Evolutionary conservation across 2,113 vertebrate genomes (phyloP).

Genomic region (Thunnus thynnus): DNA sequence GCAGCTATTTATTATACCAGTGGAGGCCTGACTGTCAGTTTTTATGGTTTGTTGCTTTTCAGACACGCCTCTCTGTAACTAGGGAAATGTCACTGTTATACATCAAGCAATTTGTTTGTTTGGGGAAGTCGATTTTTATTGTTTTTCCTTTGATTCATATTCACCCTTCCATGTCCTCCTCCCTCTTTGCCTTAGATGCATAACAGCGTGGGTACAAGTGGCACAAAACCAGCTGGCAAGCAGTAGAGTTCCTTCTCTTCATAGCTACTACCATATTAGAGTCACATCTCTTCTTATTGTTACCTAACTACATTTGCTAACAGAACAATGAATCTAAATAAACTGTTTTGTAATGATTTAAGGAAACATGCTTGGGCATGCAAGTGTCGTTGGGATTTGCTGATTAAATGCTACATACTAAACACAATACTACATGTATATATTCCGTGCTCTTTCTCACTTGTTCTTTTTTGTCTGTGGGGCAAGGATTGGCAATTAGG

Average conservation of each 20-base stretch:
- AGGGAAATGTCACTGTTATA: conserved; percentile 76
- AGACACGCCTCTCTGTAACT: conserved; percentile 70
- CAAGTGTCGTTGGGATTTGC: neutral
- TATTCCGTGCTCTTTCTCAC: neutral
- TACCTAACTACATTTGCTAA: neutral
- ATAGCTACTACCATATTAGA: neutral
- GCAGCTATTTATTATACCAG: conserved; percentile 68
- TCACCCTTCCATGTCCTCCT: conserved; percentile 38
- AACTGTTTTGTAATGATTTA: neutral
- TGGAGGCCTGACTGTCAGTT: conserved; percentile 61
- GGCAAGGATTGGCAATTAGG: too few relatives aligned
- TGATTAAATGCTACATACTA: neutral
- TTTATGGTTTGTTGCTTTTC: conserved; percentile 72
- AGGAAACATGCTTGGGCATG: neutral
- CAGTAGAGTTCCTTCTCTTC: neutral
- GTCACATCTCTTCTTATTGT: neutral
- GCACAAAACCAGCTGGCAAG: neutral
- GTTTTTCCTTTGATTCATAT: conserved; percentile 64
- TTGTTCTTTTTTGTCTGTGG: neutral
- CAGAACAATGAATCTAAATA: neutral
- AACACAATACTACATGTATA: neutral
- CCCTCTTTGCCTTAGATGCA: conserved; percentile 6
- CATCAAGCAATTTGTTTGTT: conserved; percentile 76
- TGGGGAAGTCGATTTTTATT: conserved; percentile 71
- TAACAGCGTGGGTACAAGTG: neutral